These are phyloP conservation scores for Actenoides hombroni DNA, from an alignment of 2,113 vertebrate species.

Conservation along the genomic window DNA sequence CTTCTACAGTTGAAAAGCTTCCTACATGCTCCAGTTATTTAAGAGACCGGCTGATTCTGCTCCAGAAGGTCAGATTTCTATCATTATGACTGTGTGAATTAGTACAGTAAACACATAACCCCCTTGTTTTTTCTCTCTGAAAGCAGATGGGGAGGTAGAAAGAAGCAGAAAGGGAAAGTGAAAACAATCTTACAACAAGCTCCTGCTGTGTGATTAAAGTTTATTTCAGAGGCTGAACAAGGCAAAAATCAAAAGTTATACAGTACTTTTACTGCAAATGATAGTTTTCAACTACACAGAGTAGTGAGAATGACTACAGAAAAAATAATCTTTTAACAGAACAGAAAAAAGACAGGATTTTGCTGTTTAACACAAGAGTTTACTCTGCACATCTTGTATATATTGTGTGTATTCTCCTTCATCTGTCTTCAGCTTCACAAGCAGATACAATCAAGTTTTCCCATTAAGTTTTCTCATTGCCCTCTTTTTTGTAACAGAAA, in stretches of 20 bases:
- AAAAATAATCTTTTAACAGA: not conserved
- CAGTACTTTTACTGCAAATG: not conserved
- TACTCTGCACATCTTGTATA: not conserved
- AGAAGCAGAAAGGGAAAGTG: not conserved
- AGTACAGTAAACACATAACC: not conserved
- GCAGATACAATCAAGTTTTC: not conserved
- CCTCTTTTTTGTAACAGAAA: not conserved
- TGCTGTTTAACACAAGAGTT: not conserved
- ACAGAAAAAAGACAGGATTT: accelerated
- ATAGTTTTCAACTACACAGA: not conserved
- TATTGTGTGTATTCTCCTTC: not conserved
- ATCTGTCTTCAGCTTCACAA: not conserved
- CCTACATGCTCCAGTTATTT: not conserved
- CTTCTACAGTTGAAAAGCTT: not conserved
- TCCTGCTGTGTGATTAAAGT: too few relatives aligned
- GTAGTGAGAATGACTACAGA: not conserved
- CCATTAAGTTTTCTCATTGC: not conserved
- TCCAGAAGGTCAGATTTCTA: not conserved
- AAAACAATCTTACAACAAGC: not conserved
- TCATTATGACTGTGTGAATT: not conserved
- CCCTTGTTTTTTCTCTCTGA: not conserved
- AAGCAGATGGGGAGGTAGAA: not conserved
- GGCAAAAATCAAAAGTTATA: not conserved
- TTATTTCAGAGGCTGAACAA: not conserved
- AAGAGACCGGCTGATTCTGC: not conserved